These are phyloP conservation scores for Automeris io DNA, from an alignment of 2,888 invertebrate genomes.

Conservation along the genomic window DNA sequence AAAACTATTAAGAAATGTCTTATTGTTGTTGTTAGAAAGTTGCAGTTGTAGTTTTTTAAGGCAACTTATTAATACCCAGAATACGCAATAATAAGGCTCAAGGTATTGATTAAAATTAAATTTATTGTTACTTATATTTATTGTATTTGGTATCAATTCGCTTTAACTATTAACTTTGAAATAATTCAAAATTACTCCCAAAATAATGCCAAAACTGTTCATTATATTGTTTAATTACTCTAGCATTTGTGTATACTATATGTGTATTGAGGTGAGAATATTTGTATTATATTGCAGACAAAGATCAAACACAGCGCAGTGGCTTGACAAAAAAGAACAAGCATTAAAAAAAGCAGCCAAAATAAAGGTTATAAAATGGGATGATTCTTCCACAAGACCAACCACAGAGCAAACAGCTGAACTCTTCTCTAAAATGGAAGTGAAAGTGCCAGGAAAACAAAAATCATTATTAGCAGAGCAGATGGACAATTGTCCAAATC, in stretches of 20 bases:
- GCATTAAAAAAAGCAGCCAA: slow-evolving; percentile 88
- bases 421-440: slow-evolving; percentile 71
- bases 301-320: slow-evolving; percentile 91
- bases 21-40: too few relatives aligned
- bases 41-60: too few relatives aligned
- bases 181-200: too few relatives aligned
- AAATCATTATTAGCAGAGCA: slow-evolving; percentile 85
- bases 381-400: slow-evolving; percentile 62
- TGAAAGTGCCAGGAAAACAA: slow-evolving; percentile 42
- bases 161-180: too few relatives aligned
- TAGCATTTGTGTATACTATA: too few relatives aligned
- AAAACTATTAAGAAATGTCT: too few relatives aligned
- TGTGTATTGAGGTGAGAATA: background rate
- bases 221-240: background rate
- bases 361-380: slow-evolving; percentile 87
- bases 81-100: too few relatives aligned
- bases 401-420: slow-evolving; percentile 77
- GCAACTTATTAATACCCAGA: too few relatives aligned
- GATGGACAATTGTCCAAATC: slow-evolving; percentile 84
- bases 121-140: too few relatives aligned
- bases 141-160: too few relatives aligned
- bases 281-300: slow-evolving; percentile 41
- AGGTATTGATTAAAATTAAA: too few relatives aligned
- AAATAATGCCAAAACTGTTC: too few relatives aligned
- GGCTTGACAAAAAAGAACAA: slow-evolving; percentile 92